Conservation (phyloP, 2,113 vertebrate species). For the Chamaetylas fuelleborni region DNA sequence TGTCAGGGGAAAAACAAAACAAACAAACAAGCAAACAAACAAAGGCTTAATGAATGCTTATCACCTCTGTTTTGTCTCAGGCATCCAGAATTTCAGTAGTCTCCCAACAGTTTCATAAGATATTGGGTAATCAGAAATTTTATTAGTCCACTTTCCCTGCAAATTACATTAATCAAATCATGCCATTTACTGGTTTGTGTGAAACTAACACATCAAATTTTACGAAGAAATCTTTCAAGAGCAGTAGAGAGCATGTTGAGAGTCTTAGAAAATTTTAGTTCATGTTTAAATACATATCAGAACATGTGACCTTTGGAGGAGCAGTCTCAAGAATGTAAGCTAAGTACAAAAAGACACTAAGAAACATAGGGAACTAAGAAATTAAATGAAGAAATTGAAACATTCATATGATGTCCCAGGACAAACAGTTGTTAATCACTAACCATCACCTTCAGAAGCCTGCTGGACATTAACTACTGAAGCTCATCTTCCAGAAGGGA, state of each 20-base stretch:
- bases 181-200: neutral
- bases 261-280: neutral
- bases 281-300: neutral
- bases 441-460: neutral
- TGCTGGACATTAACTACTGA: neutral
- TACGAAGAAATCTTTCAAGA: neutral
- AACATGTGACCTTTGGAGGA: neutral
- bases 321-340: neutral
- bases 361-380: neutral
- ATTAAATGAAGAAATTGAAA: neutral
- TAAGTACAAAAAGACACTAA: neutral
- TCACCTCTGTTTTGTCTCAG: neutral
- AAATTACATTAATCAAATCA: neutral
- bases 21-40: neutral
- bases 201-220: neutral
- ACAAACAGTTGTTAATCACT: neutral
- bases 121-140: neutral
- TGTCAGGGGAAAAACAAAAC: rapidly evolving
- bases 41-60: neutral
- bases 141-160: rapidly evolving
- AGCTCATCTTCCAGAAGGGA: neutral
- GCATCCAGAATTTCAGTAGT: neutral
- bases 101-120: neutral
- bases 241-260: neutral
- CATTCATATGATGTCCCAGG: neutral